phyloP scores from a whole-genome alignment of 2,113 vertebrate species.

The Crotalus horridus region DNA sequence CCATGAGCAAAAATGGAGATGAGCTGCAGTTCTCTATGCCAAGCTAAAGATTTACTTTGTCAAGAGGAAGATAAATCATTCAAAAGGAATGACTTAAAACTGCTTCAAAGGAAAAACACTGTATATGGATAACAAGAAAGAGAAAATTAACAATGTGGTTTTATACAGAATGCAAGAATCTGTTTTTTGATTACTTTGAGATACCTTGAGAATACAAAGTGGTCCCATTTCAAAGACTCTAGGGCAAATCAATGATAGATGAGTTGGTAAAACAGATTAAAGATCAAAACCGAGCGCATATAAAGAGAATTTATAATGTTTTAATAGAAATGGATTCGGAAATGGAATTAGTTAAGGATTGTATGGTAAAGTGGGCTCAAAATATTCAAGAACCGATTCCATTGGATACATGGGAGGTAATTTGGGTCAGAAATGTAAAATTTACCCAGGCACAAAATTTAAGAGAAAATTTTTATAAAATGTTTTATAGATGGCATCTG shows the following conservation, averaged over 20 bases:
- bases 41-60: conserved; percentile 65
- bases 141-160: conserved; percentile 28
- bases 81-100: conserved; percentile 65
- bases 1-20: conserved; percentile 64
- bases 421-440: too few relatives aligned
- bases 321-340: too few relatives aligned
- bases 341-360: too few relatives aligned
- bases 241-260: not conserved
- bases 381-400: too few relatives aligned
- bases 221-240: conserved; percentile 39
- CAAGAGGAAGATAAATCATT: conserved; percentile 65
- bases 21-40: conserved; percentile 60
- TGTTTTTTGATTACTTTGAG: conserved; percentile 36
- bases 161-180: conserved; percentile 56
- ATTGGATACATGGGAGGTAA: too few relatives aligned
- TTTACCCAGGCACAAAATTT: too few relatives aligned
- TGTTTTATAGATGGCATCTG: too few relatives aligned
- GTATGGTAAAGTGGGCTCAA: too few relatives aligned
- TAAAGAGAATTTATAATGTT: too few relatives aligned
- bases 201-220: conserved; percentile 34
- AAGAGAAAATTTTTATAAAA: too few relatives aligned
- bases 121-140: conserved; percentile 68
- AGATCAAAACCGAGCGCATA: too few relatives aligned
- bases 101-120: conserved; percentile 56
- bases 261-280: too few relatives aligned